These are phyloP conservation scores for Xanthia togata DNA, from an alignment of 2,888 invertebrate species.

Conservation along the genomic window DNA sequence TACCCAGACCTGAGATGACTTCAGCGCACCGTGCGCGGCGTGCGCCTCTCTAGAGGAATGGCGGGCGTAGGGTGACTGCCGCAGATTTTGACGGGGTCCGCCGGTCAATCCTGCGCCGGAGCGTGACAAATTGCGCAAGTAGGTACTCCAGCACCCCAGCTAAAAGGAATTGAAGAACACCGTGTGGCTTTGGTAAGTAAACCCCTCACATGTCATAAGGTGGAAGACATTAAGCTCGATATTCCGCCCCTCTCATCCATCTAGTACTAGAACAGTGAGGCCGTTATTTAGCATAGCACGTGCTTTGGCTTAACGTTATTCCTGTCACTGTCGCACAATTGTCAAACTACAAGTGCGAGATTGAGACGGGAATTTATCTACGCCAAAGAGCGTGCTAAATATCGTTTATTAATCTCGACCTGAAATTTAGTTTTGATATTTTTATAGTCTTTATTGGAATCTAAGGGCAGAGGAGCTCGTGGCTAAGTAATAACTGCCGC, in stretches of 20 bases:
- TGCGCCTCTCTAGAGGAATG: neutral
- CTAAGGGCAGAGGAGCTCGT: no score
- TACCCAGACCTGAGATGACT: neutral
- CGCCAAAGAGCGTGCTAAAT: neutral
- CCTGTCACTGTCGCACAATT: neutral
- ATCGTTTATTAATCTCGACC: neutral
- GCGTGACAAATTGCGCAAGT: no score
- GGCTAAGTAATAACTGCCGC: no score
- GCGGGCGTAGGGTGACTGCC: neutral
- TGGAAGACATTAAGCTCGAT: neutral
- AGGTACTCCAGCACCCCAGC: no score
- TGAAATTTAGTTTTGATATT: neutral
- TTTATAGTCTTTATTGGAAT: neutral
- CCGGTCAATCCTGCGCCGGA: no score
- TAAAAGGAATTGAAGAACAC: no score
- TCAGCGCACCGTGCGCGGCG: neutral
- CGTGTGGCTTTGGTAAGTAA: no score
- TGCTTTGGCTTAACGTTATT: neutral
- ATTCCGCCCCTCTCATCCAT: neutral
- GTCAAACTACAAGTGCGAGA: no score
- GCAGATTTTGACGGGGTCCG: neutral
- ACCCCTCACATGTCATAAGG: neutral
- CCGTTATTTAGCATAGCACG: neutral
- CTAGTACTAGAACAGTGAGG: neutral
- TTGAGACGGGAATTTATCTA: neutral